These are phyloP conservation scores for Lepetodrilus schrolli DNA, from an alignment of 2,888 invertebrate genomes.

Conservation along the genomic window DNA sequence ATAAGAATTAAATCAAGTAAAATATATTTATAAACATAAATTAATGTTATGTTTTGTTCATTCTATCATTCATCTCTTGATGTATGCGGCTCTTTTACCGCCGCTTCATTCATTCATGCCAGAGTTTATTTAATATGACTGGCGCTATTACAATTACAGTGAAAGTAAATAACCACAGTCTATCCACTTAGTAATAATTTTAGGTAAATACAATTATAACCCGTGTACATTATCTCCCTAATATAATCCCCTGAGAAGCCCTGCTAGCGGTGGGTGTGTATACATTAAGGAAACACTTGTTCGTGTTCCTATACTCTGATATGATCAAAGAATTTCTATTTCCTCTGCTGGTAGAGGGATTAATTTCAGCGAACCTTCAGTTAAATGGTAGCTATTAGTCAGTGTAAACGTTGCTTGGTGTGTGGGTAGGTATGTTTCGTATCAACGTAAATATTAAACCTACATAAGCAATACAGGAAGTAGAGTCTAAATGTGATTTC, in stretches of 20 bases:
- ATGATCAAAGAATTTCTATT: neutral
- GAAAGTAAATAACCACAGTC: constrained; percentile 21
- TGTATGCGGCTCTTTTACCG: neutral
- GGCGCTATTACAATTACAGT: constrained; percentile 22
- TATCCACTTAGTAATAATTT: constrained; percentile 25
- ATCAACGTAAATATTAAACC: too few relatives aligned
- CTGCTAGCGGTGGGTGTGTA: neutral
- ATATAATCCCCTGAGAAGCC: neutral
- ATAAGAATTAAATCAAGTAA: too few relatives aligned
- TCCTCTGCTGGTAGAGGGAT: neutral
- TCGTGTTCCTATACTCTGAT: constrained; percentile 2
- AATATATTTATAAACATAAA: too few relatives aligned
- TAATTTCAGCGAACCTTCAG: constrained; percentile 3
- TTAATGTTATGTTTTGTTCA: too few relatives aligned
- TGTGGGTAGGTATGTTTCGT: too few relatives aligned
- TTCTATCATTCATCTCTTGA: too few relatives aligned
- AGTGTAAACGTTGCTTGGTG: too few relatives aligned
- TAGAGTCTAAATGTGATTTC: too few relatives aligned
- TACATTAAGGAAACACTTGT: neutral
- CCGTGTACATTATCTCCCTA: constrained; percentile 20
- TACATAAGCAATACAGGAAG: too few relatives aligned
- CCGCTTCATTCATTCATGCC: neutral
- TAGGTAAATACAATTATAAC: constrained; percentile 13
- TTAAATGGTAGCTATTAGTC: neutral
- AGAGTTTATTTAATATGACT: constrained; percentile 12